Evolutionary conservation across 2,113 vertebrate species (phyloP).

Genomic region (Ciconia stormi): DNA sequence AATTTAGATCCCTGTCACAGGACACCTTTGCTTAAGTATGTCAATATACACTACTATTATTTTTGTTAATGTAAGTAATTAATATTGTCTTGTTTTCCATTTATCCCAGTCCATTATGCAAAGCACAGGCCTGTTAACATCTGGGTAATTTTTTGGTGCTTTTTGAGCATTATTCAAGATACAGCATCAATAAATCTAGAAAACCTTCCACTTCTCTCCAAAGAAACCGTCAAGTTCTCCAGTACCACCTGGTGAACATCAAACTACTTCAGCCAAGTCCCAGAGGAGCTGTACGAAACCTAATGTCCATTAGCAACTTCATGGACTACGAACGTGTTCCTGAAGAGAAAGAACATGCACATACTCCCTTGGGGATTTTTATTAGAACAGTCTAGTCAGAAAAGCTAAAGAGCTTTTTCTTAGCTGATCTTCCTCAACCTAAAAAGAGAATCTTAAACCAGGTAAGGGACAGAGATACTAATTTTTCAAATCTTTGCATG

Average conservation of each 20-base stretch:
- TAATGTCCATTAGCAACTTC: not conserved
- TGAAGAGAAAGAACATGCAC: not conserved
- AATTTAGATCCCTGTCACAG: not conserved
- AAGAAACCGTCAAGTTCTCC: not conserved
- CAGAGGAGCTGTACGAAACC: not conserved
- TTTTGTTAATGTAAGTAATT: not conserved
- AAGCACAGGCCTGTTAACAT: not conserved
- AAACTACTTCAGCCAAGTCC: not conserved
- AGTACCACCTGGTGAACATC: not conserved
- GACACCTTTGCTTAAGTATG: not conserved
- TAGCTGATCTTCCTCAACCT: not conserved
- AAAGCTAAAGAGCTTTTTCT: not conserved
- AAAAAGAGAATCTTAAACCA: not conserved
- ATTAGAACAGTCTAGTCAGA: not conserved
- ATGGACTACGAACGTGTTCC: not conserved
- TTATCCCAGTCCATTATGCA: not conserved
- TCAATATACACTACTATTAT: not conserved
- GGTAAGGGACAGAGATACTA: not conserved
- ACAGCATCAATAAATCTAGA: not conserved
- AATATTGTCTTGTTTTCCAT: not conserved
- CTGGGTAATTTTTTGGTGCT: not conserved
- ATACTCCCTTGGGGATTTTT: not conserved
- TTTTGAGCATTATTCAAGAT: not conserved
- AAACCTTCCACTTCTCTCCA: not conserved
- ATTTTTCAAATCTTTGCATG: not conserved